Percentiles rank a stretch among this genome's conserved stretches.
phyloP scores from a whole-genome alignment of 1,140 invertebrate genomes.

The Pseudomyrmex dendroicus region DNA sequence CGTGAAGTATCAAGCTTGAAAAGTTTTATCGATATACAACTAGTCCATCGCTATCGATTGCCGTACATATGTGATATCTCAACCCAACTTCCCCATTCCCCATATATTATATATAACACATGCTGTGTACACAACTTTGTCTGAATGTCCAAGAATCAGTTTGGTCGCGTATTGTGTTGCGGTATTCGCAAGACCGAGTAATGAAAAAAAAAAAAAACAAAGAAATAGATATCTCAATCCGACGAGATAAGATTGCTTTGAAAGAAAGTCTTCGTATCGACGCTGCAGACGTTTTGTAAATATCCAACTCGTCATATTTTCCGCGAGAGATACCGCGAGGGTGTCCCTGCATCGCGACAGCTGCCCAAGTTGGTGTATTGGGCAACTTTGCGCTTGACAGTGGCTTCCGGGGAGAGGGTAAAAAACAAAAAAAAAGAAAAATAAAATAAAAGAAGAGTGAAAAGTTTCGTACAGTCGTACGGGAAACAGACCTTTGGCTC shows the following conservation, averaged over 20 bases:
- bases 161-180: slow-evolving; percentile 3
- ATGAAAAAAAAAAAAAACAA: not conserved
- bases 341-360: not conserved
- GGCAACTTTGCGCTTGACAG: slow-evolving; percentile 54
- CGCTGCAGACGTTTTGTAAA: slow-evolving; percentile 8
- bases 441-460: slow-evolving; percentile 27
- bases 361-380: slow-evolving; percentile 38
- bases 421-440: not conserved
- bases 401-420: not conserved
- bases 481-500: slow-evolving; percentile 36
- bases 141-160: slow-evolving; percentile 35
- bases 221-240: not conserved
- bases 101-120: slow-evolving; percentile 33
- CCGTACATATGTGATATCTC: slow-evolving; percentile 35
- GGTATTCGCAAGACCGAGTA: not conserved
- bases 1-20: slow-evolving; percentile 39
- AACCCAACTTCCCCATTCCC: slow-evolving; percentile 35
- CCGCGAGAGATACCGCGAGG: not conserved
- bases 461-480: slow-evolving; percentile 55
- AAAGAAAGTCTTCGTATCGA: slow-evolving; percentile 20
- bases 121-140: slow-evolving; percentile 30
- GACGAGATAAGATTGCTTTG: not conserved
- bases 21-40: slow-evolving; percentile 9
- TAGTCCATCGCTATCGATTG: slow-evolving; percentile 52
- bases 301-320: slow-evolving; percentile 41